Percentiles rank a stretch among this genome's conserved stretches.
These are phyloP conservation scores for Rhyacophila evoluta DNA, from an alignment of 2,888 invertebrate species.

Conservation along the genomic window DNA sequence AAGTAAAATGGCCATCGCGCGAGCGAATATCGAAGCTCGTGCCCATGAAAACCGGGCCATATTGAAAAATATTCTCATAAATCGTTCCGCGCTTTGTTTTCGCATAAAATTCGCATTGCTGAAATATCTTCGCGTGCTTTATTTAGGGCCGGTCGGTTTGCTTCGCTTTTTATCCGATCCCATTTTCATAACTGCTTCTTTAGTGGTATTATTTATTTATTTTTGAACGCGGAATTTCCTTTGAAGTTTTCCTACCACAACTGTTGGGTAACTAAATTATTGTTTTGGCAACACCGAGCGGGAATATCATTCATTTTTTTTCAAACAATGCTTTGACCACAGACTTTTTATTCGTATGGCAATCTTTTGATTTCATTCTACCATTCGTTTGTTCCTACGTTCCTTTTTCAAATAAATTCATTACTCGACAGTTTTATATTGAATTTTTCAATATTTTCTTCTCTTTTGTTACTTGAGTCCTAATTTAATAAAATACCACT, in stretches of 20 bases:
- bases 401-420: too few relatives aligned
- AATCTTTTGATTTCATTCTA: too few relatives aligned
- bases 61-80: slow-evolving; percentile 53
- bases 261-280: not conserved
- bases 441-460: too few relatives aligned
- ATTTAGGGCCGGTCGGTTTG: slow-evolving; percentile 18
- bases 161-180: slow-evolving; percentile 15
- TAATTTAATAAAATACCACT: too few relatives aligned
- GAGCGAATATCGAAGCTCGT: slow-evolving; percentile 19
- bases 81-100: slow-evolving; percentile 52
- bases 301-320: too few relatives aligned
- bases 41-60: slow-evolving; percentile 38
- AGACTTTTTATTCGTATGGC: too few relatives aligned
- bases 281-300: not conserved
- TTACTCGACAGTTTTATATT: too few relatives aligned
- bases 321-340: too few relatives aligned
- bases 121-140: slow-evolving; percentile 36
- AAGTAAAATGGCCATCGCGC: not conserved
- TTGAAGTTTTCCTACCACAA: not conserved
- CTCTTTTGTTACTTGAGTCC: too few relatives aligned
- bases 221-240: not conserved
- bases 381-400: too few relatives aligned
- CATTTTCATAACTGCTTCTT: slow-evolving; percentile 17
- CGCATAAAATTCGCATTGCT: slow-evolving; percentile 49
- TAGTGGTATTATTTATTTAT: slow-evolving; percentile 9